Conservation (phyloP, 2,888 invertebrate species). For the Phyto melanocephala region DNA sequence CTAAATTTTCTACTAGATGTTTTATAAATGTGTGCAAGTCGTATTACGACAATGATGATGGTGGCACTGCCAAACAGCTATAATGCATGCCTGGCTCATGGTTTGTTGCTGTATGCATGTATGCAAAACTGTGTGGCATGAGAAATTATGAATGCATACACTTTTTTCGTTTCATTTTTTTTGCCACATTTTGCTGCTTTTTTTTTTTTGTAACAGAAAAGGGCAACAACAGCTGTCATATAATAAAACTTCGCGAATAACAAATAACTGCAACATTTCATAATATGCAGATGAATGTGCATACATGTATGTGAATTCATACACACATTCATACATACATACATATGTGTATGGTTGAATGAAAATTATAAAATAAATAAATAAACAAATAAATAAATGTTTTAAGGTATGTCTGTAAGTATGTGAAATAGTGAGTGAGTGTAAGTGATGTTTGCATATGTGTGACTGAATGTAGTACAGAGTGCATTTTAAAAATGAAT, state of each 20-base stretch:
- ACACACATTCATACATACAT: slow-evolving; percentile 16
- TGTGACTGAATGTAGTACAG: slow-evolving; percentile 2
- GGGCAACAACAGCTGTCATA: slow-evolving; percentile 74
- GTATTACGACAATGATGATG: slow-evolving; percentile 26
- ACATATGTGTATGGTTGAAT: slow-evolving; percentile 8
- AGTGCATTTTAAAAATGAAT: slow-evolving; percentile 44
- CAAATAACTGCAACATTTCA: slow-evolving; percentile 66
- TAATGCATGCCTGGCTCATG: slow-evolving; percentile 18
- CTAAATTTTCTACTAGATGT: slow-evolving; percentile 51
- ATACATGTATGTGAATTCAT: not conserved
- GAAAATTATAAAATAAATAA: slow-evolving; percentile 21
- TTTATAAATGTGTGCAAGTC: not conserved
- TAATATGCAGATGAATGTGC: slow-evolving; percentile 61
- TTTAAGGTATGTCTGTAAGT: no score
- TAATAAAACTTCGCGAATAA: slow-evolving; percentile 75
- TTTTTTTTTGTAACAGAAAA: slow-evolving; percentile 42
- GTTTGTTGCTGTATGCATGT: slow-evolving; percentile 11
- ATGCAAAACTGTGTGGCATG: slow-evolving; percentile 43
- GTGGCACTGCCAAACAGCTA: slow-evolving; percentile 34
- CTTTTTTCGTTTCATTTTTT: not conserved
- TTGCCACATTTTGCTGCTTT: not conserved
- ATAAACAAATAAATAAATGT: slow-evolving; percentile 8
- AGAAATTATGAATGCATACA: slow-evolving; percentile 48
- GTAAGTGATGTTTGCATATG: not conserved
- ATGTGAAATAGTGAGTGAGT: slow-evolving; percentile 1